Percentiles rank a stretch among this genome's conserved stretches.
Conservation (phyloP, 2,797 vertebrate genomes). For the Cyprinella venusta region DNA sequence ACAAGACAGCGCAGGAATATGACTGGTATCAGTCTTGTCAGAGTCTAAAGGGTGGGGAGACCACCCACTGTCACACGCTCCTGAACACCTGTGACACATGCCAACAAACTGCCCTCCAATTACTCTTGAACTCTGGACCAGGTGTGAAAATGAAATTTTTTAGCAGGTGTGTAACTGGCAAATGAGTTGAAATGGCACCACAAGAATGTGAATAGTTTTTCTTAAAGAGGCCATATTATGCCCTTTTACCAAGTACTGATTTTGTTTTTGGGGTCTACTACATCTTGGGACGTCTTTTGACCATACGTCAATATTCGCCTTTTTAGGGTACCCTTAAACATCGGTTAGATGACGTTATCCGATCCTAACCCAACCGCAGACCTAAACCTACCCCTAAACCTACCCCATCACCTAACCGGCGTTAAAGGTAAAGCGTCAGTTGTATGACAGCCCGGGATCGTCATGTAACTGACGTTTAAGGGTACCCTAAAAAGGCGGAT, state of each 20-base stretch:
- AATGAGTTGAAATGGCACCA: neutral
- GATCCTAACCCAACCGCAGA: too few species aligned
- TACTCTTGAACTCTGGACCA: constrained; percentile 18
- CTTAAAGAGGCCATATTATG: neutral
- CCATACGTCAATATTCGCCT: too few species aligned
- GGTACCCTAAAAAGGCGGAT: too few species aligned
- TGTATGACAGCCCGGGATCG: too few species aligned
- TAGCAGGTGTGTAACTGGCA: neutral
- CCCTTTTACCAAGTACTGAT: neutral
- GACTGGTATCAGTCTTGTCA: constrained; percentile 34
- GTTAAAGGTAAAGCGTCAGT: too few species aligned
- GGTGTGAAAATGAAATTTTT: neutral
- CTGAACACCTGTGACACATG: constrained; percentile 14
- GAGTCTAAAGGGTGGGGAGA: constrained; percentile 9
- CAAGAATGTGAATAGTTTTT: neutral
- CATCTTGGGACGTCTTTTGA: too few species aligned
- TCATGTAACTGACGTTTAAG: too few species aligned
- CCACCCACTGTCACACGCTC: constrained; percentile 18
- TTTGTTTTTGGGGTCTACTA: neutral
- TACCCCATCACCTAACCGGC: too few species aligned
- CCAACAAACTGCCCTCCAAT: neutral
- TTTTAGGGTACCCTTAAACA: too few species aligned
- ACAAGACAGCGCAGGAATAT: constrained; percentile 25
- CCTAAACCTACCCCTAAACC: too few species aligned
- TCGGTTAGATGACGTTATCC: too few species aligned